Evolutionary conservation across 1,140 invertebrate species (phyloP).

Genomic region (Neomicropteryx cornuta): DNA sequence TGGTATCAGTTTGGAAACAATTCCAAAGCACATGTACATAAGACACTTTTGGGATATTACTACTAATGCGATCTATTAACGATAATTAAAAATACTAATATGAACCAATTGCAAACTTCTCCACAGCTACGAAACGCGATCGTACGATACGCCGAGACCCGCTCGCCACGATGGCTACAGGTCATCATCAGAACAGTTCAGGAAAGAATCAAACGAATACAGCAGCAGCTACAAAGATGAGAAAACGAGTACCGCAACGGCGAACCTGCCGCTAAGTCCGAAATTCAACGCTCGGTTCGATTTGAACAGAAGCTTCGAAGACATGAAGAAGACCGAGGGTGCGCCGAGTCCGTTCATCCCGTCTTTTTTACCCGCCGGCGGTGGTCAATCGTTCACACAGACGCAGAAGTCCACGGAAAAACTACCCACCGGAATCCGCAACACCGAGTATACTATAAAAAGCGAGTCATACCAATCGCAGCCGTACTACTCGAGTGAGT

Average conservation of each 20-base stretch:
- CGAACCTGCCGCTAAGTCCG: slow-evolving; percentile 30
- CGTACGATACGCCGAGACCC: slow-evolving; percentile 36
- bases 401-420: slow-evolving; percentile 30
- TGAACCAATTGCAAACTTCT: slow-evolving; percentile 11
- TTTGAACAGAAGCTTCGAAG: slow-evolving; percentile 28
- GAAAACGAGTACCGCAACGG: slow-evolving; percentile 29
- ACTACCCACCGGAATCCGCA: slow-evolving; percentile 28
- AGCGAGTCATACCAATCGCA: slow-evolving; percentile 27
- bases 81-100: slow-evolving; percentile 9
- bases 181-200: slow-evolving; percentile 17
- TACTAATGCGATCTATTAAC: too few species aligned
- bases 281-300: slow-evolving; percentile 37
- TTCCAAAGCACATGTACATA: too few species aligned
- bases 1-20: too few species aligned
- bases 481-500: slow-evolving; percentile 13
- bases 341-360: slow-evolving; percentile 17
- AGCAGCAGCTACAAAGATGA: slow-evolving; percentile 17
- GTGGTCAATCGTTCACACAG: slow-evolving; percentile 29
- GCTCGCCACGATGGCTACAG: slow-evolving; percentile 8
- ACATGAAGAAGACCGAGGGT: slow-evolving; percentile 20
- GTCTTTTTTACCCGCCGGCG: slow-evolving; percentile 16
- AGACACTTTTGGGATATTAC: too few species aligned
- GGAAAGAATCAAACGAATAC: slow-evolving; percentile 22
- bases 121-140: slow-evolving; percentile 39
- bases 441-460: slow-evolving; percentile 28